Conservation (phyloP, 2,113 vertebrate species). For the Chloebia gouldiae region DNA sequence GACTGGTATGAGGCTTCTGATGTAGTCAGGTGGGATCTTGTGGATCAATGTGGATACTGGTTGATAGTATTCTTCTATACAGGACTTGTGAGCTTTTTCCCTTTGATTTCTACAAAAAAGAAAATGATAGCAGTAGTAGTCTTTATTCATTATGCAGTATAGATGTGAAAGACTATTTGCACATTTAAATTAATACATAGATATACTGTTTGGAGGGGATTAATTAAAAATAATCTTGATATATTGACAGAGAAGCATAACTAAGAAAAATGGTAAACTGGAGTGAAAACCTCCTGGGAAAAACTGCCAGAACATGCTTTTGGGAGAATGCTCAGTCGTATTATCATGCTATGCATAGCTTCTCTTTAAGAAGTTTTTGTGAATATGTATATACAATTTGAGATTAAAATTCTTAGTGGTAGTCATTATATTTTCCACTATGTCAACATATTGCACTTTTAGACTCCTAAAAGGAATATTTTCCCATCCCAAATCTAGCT, state of each 20-base stretch:
- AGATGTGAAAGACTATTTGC: not conserved
- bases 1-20: not conserved
- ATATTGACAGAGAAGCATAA: not conserved
- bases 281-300: not conserved
- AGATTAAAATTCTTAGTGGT: constrained; percentile 63
- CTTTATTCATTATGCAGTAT: not conserved
- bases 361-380: constrained; percentile 8
- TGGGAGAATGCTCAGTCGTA: constrained; percentile 28
- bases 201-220: not conserved
- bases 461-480: constrained; percentile 84
- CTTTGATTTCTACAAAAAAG: not conserved
- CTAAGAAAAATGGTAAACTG: not conserved
- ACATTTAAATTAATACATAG: not conserved
- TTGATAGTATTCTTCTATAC: not conserved
- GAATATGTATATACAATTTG: constrained; percentile 35
- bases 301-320: not conserved
- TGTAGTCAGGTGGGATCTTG: not conserved
- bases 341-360: constrained; percentile 31
- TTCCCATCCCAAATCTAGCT: constrained; percentile 84
- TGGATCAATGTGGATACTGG: not conserved
- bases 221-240: not conserved
- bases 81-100: not conserved
- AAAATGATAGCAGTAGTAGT: not conserved
- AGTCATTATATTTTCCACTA: constrained; percentile 79
- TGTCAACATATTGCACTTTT: constrained; percentile 79